These are phyloP conservation scores for Cyprinus carpio DNA, from an alignment of 2,113 vertebrate species.

Conservation along the genomic window DNA sequence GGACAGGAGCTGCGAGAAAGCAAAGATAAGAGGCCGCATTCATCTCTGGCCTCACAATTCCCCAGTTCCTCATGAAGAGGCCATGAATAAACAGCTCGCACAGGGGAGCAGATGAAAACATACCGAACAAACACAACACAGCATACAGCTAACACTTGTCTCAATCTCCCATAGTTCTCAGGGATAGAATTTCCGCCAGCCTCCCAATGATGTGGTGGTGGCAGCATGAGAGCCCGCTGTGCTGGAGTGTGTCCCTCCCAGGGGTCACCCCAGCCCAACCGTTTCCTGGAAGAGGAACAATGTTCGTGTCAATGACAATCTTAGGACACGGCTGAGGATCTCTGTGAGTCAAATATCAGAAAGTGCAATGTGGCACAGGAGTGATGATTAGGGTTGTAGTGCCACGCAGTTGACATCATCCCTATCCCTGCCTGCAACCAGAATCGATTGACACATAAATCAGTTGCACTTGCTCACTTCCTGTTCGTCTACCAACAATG, in stretches of 20 bases:
- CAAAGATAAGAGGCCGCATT: conserved; percentile 35
- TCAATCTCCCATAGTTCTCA: conserved; percentile 77
- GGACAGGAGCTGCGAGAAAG: conserved; percentile 49
- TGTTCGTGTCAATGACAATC: conserved; percentile 84
- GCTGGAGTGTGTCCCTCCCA: conserved; percentile 91
- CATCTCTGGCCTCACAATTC: neutral
- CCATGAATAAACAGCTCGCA: neutral
- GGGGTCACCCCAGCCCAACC: conserved; percentile 93
- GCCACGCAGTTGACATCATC: neutral
- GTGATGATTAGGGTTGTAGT: conserved; percentile 31
- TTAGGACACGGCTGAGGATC: conserved; percentile 89
- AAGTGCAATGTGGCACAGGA: conserved; percentile 12
- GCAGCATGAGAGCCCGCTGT: conserved; percentile 92
- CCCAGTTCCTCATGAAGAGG: conserved; percentile 12
- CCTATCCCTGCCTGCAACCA: neutral
- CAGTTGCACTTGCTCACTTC: neutral
- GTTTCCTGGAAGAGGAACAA: conserved; percentile 98
- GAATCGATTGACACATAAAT: conserved; percentile 7
- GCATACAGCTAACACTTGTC: conserved; percentile 20
- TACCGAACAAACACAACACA: neutral
- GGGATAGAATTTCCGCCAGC: conserved; percentile 97
- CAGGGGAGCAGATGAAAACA: neutral
- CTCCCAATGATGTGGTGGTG: conserved; percentile 94
- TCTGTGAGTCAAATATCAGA: conserved; percentile 79
- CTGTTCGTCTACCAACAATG: neutral